Conservation (phyloP, 2,797 vertebrate genomes). For the Tiaroga cobitis region DNA sequence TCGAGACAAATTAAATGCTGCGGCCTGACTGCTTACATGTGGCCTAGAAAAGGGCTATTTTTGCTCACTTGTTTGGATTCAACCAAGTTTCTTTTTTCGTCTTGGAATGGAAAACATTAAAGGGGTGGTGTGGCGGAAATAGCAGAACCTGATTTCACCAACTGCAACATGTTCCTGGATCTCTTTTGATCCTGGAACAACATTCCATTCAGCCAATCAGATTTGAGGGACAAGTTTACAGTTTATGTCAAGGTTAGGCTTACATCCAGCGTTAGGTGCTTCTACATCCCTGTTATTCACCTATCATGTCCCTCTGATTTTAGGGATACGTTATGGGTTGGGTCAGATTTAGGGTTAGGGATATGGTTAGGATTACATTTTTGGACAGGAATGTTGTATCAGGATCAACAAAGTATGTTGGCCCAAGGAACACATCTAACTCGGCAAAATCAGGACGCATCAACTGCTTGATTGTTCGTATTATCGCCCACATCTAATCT, state of each 20-base stretch:
- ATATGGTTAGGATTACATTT: too few species aligned
- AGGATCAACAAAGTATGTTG: too few species aligned
- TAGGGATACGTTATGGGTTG: background rate
- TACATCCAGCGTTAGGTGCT: background rate
- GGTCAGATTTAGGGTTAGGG: background rate
- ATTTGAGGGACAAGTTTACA: background rate
- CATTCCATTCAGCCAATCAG: background rate
- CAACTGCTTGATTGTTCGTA: too few species aligned
- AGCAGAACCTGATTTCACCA: background rate
- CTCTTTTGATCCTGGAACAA: background rate
- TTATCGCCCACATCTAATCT: too few species aligned
- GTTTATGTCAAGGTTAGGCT: background rate
- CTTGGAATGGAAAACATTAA: constrained; percentile 5
- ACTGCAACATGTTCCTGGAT: background rate
- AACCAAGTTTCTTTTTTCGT: background rate
- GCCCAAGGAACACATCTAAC: too few species aligned
- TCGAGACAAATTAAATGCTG: constrained; percentile 21
- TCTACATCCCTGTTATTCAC: background rate
- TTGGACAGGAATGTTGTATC: too few species aligned
- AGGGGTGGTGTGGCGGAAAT: background rate
- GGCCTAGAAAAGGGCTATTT: constrained; percentile 22
- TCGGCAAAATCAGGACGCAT: too few species aligned
- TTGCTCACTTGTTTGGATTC: background rate
- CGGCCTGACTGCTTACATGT: background rate
- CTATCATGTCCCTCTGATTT: background rate